Evolutionary conservation across 2,888 invertebrate genomes (phyloP).

Genomic region (Lacanobia wlatinum): DNA sequence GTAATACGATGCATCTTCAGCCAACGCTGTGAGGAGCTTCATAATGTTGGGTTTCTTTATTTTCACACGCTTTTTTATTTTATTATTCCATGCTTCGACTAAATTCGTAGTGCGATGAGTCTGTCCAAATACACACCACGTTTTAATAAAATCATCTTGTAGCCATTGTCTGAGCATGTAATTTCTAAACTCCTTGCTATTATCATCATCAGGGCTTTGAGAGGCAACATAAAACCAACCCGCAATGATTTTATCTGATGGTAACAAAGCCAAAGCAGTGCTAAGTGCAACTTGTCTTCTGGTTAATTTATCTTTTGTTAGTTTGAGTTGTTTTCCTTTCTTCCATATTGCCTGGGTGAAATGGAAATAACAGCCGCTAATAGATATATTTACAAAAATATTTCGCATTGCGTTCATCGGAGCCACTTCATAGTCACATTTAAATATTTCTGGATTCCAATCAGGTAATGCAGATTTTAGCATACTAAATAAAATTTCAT

Average conservation of each 20-base stretch:
- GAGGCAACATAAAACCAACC: constrained; percentile 32
- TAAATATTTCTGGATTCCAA: constrained; percentile 53
- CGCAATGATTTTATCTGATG: constrained; percentile 13
- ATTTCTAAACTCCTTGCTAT: constrained; percentile 19
- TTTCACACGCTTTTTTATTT: constrained; percentile 33
- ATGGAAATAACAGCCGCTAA: constrained; percentile 42
- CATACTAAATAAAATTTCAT: constrained; percentile 41
- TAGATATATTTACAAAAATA: constrained; percentile 35
- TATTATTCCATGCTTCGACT: constrained; percentile 28
- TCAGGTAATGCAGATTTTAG: constrained; percentile 51
- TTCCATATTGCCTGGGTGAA: constrained; percentile 40
- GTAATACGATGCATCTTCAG: constrained; percentile 39
- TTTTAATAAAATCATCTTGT: constrained; percentile 34
- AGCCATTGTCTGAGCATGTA: constrained; percentile 40
- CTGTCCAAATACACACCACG: constrained; percentile 34
- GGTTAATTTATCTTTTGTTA: not conserved
- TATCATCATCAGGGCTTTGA: constrained; percentile 25
- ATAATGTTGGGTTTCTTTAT: constrained; percentile 36
- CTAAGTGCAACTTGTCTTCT: constrained; percentile 38
- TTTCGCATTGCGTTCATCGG: constrained; percentile 40
- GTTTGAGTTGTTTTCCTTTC: constrained; percentile 37
- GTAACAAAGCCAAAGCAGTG: too few relatives aligned
- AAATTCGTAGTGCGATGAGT: constrained; percentile 26
- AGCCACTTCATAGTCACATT: constrained; percentile 51
- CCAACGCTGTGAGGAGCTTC: constrained; percentile 38